These are phyloP conservation scores for Eulemur rufifrons DNA, from an alignment of 2,113 vertebrate genomes.

Conservation along the genomic window DNA sequence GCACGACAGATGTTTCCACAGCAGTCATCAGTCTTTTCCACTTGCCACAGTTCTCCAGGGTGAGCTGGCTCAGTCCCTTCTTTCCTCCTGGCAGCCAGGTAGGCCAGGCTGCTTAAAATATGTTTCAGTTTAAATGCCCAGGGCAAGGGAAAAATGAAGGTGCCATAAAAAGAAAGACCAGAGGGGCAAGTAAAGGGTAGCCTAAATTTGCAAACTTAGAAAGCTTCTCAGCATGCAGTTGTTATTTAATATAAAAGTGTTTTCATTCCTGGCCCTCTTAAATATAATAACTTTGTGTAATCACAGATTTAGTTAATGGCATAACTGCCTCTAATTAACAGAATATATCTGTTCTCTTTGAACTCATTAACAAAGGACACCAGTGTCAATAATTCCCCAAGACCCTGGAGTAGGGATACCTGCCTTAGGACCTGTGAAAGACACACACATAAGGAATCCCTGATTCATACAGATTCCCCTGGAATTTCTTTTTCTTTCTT, in stretches of 20 bases:
- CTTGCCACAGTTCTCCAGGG: slow-evolving; percentile 45
- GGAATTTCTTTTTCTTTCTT: not conserved
- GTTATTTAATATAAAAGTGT: not conserved
- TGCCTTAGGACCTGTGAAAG: not conserved
- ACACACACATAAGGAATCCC: not conserved
- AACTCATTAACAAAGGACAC: not conserved
- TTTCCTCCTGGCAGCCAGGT: not conserved
- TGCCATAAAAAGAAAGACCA: not conserved
- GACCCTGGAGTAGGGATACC: not conserved
- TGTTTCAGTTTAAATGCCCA: not conserved
- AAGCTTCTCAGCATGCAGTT: not conserved
- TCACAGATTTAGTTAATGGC: not conserved
- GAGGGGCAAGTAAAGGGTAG: not conserved
- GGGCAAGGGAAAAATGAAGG: not conserved
- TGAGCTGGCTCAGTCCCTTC: not conserved
- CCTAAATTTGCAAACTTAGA: not conserved
- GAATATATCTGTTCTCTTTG: not conserved
- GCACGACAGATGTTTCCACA: not conserved
- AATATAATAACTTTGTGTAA: not conserved
- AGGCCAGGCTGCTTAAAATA: not conserved
- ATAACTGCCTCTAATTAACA: not conserved
- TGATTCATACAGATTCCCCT: not conserved
- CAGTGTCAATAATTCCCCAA: not conserved
- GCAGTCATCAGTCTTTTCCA: not conserved
- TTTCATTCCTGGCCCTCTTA: not conserved